Evolutionary conservation across 2,888 invertebrate species (phyloP).

Genomic region (Drosophila pullipes): DNA sequence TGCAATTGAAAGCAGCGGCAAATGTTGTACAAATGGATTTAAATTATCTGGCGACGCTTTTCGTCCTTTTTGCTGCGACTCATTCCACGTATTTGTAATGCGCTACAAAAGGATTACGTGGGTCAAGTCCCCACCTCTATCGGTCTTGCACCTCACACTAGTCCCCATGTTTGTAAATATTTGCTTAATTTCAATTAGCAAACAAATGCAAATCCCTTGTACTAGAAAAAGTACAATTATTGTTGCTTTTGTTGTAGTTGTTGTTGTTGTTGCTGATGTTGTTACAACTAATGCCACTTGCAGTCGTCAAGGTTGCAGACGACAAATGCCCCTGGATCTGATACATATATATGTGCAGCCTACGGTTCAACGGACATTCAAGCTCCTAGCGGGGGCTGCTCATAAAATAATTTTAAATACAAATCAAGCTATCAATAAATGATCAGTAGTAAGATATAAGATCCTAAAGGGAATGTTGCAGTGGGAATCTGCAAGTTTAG

Average conservation of each 20-base stretch:
- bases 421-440: neutral
- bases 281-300: conserved; percentile 76
- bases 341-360: conserved; percentile 19
- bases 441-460: neutral
- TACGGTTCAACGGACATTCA: conserved; percentile 39
- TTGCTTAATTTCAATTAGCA: conserved; percentile 82
- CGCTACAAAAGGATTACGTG: conserved; percentile 85
- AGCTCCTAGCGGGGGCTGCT: conserved; percentile 29
- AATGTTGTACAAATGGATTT: conserved; percentile 81
- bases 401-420: neutral
- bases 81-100: conserved; percentile 55
- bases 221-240: conserved; percentile 63
- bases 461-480: neutral
- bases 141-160: neutral
- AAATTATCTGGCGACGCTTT: conserved; percentile 67
- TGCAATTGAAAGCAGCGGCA: conserved; percentile 64
- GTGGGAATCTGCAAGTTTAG: neutral
- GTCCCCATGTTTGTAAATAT: conserved; percentile 59
- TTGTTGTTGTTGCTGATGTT: conserved; percentile 32
- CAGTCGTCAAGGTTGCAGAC: conserved; percentile 80
- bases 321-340: conserved; percentile 19
- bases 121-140: conserved; percentile 65
- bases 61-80: conserved; percentile 23
- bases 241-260: conserved; percentile 16
- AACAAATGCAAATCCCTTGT: conserved; percentile 75